Base-by-base conservation (phyloP, 2,113 vertebrate genomes). In the Urocolius indicus region DNA sequence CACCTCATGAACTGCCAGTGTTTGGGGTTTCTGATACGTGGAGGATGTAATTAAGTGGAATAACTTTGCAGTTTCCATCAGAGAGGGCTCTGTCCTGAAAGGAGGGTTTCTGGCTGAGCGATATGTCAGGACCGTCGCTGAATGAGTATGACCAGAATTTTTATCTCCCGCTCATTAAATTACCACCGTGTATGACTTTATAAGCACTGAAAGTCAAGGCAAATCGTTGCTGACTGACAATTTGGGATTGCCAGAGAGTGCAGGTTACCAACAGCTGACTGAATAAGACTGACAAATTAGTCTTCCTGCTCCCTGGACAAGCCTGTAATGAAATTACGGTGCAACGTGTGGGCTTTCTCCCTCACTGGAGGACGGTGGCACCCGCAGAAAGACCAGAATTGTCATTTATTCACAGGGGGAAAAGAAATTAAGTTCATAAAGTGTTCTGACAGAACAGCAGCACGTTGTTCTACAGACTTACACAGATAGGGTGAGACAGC, bases 81-180 rank as follows among this genome's bases (percentile, higher is more conserved):
- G 48, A 94, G 38, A 94, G 38, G 73, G 71, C 90, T 97, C 62
- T 81, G 91, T 87, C 95, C 91, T 93, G 92, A 63, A 96, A 96
- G 72, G 88, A 96, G 89, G 61, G 58, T 86, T 83, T 81, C 94
- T 94, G 88, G 80, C 95, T 84, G 92, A 96, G 74, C 46, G 87
- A 88, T 94, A 93, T 96, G 96, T 96, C 97, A 97, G 93, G 95
- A 93, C 69, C 41, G 13, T 90, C 68, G 48, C 92, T 69, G 87
- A 87, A 30, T 85, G 96, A 73, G 78, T 96, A 91, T 97, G 97
- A 98, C 61, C 82, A 73, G 97, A 98, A 97, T 98, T 97, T 97
- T 97, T 82, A 98, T 98, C 90, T 88, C 75, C 84, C 2, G 21
- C 97, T 98, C 97, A 97, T 98, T 98, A 98, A 97, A 96, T 97